These are phyloP conservation scores for Ophiodon elongatus DNA, from an alignment of 2,113 vertebrate species.

Conservation along the genomic window DNA sequence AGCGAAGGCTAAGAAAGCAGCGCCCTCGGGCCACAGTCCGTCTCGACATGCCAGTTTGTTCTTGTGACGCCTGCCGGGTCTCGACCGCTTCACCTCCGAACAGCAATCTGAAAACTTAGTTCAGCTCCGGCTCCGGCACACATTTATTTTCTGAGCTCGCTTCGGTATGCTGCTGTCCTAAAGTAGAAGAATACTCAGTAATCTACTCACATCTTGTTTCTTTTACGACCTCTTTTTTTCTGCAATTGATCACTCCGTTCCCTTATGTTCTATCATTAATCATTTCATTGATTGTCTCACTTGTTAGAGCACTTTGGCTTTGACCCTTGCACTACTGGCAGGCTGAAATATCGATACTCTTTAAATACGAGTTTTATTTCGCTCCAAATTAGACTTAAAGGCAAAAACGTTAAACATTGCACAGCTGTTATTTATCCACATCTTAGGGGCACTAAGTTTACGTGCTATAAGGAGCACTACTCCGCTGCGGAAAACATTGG, in stretches of 20 bases:
- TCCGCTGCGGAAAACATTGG: neutral
- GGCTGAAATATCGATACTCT: slow-evolving; percentile 1
- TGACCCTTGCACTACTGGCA: slow-evolving; percentile 2
- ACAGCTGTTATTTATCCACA: neutral
- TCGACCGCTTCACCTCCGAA: slow-evolving; percentile 15
- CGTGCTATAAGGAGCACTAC: neutral
- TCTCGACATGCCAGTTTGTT: slow-evolving; percentile 1
- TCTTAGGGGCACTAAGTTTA: neutral
- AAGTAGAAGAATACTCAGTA: neutral
- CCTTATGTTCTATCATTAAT: slow-evolving; percentile 1
- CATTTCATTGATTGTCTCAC: slow-evolving; percentile 2
- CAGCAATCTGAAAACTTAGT: neutral
- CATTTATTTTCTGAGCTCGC: neutral
- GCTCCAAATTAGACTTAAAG: neutral
- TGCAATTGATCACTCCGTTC: neutral
- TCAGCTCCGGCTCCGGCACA: neutral
- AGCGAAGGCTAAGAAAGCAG: slow-evolving; percentile 1
- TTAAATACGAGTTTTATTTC: slow-evolving; percentile 13
- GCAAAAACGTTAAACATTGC: neutral
- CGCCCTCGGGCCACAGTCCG: slow-evolving; percentile 10
- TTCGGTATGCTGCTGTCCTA: neutral
- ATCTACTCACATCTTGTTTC: neutral
- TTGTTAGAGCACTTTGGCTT: slow-evolving; percentile 27
- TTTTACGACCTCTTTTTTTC: slow-evolving; percentile 10
- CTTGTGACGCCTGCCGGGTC: slow-evolving; percentile 2